A percentile compares a stretch with the other conserved stretches of the same genome.
Evolutionary conservation across 2,888 invertebrate genomes (phyloP).

Genomic region (Pyrrhosoma nymphula): DNA sequence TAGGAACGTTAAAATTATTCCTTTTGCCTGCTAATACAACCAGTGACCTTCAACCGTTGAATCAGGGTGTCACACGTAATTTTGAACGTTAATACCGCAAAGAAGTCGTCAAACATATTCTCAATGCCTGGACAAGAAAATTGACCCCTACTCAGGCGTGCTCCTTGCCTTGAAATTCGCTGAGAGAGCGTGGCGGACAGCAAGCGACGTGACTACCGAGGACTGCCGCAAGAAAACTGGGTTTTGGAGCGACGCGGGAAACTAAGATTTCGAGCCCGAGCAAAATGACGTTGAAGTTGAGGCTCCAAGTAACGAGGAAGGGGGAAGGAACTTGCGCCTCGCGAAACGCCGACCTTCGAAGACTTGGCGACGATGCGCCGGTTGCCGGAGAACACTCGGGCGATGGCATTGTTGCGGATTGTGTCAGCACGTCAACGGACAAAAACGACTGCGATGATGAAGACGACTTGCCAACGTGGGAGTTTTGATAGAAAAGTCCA

Average conservation of each 20-base stretch:
- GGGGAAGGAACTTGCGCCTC: neutral
- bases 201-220: neutral
- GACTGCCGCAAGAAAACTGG: neutral
- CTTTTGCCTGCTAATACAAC: neutral
- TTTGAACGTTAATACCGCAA: neutral
- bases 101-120: neutral
- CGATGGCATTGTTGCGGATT: neutral
- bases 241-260: neutral
- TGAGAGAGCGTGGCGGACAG: neutral
- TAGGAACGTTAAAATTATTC: neutral
- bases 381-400: neutral
- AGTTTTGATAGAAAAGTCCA: neutral
- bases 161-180: neutral
- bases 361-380: neutral
- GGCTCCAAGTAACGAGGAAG: neutral
- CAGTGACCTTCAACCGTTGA: neutral
- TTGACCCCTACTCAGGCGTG: neutral
- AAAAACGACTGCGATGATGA: neutral
- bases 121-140: neutral
- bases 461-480: neutral
- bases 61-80: neutral
- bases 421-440: neutral
- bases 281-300: neutral
- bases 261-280: neutral
- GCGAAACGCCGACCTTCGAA: neutral